Conservation (phyloP, 2,113 vertebrate species). For the Ptyas mucosa region DNA sequence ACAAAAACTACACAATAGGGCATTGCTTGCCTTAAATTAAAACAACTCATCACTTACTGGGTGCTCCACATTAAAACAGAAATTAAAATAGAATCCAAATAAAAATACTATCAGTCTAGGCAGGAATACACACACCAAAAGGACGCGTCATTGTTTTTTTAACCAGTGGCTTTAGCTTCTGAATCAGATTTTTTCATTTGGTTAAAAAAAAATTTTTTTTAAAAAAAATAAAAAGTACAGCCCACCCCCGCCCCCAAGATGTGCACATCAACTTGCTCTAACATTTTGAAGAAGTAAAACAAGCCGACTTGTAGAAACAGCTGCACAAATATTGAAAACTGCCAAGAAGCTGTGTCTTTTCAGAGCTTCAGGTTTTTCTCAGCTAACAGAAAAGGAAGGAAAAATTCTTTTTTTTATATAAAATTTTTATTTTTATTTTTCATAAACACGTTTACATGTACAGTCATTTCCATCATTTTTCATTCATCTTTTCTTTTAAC, state of each 20-base stretch:
- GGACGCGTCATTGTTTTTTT: not conserved
- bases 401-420: too few relatives aligned
- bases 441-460: too few relatives aligned
- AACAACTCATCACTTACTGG: slow-evolving; percentile 15
- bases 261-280: not conserved
- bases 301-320: slow-evolving; percentile 42
- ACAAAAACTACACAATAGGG: not conserved
- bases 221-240: not conserved
- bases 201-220: not conserved
- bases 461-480: too few relatives aligned
- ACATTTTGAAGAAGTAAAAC: not conserved
- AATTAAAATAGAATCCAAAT: not conserved
- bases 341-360: slow-evolving; percentile 33
- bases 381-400: not conserved
- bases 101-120: slow-evolving; percentile 4
- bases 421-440: too few relatives aligned
- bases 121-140: not conserved
- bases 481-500: too few relatives aligned
- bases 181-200: slow-evolving; percentile 7
- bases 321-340: slow-evolving; percentile 54
- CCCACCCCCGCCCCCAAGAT: not conserved
- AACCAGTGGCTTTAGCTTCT: not conserved
- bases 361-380: slow-evolving; percentile 32
- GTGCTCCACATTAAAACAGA: not conserved
- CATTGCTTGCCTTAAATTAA: not conserved